A percentile compares a stretch with the other conserved stretches of the same genome.
Evolutionary conservation across 2,888 invertebrate genomes (phyloP).

Genomic region (Pheosia tremula): DNA sequence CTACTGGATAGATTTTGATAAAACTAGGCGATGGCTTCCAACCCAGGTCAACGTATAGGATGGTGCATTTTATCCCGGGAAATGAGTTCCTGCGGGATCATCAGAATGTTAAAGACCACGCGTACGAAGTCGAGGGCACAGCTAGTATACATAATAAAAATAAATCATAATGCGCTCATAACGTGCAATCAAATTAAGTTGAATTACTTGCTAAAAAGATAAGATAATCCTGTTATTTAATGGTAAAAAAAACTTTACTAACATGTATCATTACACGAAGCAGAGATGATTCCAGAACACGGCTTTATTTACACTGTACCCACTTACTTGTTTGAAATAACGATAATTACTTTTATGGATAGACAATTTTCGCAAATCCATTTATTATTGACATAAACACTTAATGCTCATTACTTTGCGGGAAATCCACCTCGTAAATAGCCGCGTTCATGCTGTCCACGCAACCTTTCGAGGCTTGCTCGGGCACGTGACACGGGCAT

Average conservation of each 20-base stretch:
- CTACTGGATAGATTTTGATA: too few species aligned
- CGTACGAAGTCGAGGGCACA: too few species aligned
- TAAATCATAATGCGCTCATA: neutral
- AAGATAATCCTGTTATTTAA: conserved; percentile 12
- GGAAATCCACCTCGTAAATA: neutral
- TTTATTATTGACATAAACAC: neutral
- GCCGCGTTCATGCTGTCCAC: too few species aligned
- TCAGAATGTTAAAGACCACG: too few species aligned
- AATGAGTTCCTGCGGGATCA: too few species aligned
- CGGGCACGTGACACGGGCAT: too few species aligned
- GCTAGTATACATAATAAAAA: neutral
- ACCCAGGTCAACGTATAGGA: too few species aligned
- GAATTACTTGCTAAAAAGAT: conserved; percentile 12
- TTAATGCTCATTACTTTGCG: neutral
- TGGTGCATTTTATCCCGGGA: too few species aligned
- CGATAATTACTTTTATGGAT: neutral
- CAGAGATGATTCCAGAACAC: neutral
- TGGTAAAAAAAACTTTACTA: conserved; percentile 6
- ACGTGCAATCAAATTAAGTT: conserved; percentile 10
- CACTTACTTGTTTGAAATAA: neutral
- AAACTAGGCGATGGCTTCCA: too few species aligned
- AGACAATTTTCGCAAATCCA: neutral
- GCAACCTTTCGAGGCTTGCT: too few species aligned
- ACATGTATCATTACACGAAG: conserved; percentile 9
- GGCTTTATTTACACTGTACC: conserved; percentile 4